A percentile compares a stretch with the other conserved stretches of the same genome.
Evolutionary conservation across 2,888 invertebrate genomes (phyloP).

Genomic region (Spicauda simplicius): DNA sequence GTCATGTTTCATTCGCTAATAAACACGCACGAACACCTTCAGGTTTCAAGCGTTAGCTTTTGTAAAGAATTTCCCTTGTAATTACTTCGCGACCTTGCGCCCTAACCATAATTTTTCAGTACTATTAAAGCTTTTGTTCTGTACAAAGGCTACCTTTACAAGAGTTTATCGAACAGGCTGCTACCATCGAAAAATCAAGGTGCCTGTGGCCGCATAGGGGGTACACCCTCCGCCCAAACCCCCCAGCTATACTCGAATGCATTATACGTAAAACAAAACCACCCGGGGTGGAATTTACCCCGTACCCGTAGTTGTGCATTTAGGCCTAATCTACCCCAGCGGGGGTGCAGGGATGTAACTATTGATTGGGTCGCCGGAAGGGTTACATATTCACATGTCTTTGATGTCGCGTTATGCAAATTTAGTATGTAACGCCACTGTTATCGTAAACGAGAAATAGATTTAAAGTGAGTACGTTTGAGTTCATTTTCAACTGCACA

Average conservation of each 20-base stretch:
- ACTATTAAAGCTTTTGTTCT: slow-evolving; percentile 26
- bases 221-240: slow-evolving; percentile 45
- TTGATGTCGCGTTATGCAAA: slow-evolving; percentile 43
- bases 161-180: slow-evolving; percentile 45
- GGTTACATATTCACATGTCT: slow-evolving; percentile 66
- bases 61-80: slow-evolving; percentile 5
- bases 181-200: slow-evolving; percentile 73
- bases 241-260: slow-evolving; percentile 73
- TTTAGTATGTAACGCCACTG: slow-evolving; percentile 13
- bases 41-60: slow-evolving; percentile 6
- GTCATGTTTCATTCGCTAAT: slow-evolving; percentile 10
- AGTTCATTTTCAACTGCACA: slow-evolving; percentile 12
- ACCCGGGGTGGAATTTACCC: slow-evolving; percentile 52
- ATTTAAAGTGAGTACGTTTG: slow-evolving; percentile 6
- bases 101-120: slow-evolving; percentile 22
- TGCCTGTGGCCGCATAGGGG: slow-evolving; percentile 55
- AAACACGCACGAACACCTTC: background rate
- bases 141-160: slow-evolving; percentile 26
- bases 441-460: slow-evolving; percentile 7
- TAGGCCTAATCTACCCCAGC: slow-evolving; percentile 64
- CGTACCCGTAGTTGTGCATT: slow-evolving; percentile 75
- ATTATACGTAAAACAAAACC: slow-evolving; percentile 75
- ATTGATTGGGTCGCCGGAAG: slow-evolving; percentile 58
- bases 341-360: slow-evolving; percentile 59
- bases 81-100: slow-evolving; percentile 27